These are phyloP conservation scores for Zaprionus lachaisei DNA, from an alignment of 1,140 invertebrate genomes.

Conservation along the genomic window DNA sequence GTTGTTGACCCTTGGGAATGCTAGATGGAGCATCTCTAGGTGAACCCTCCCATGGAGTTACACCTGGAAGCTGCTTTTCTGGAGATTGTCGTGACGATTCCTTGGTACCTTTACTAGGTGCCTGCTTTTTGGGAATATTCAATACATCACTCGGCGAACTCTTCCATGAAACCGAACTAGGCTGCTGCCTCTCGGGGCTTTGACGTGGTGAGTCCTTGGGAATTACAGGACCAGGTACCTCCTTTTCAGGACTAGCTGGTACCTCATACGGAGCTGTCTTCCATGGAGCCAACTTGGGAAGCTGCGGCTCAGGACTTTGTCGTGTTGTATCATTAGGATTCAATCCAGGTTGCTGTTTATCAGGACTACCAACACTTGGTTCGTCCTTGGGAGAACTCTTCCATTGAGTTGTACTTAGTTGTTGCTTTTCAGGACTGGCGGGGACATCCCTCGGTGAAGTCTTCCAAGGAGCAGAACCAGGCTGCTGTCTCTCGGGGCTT, in stretches of 20 bases:
- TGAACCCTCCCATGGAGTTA: background rate
- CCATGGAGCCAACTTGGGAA: background rate
- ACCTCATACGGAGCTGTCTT: background rate
- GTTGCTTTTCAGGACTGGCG: background rate
- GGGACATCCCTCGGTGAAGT: background rate
- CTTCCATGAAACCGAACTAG: background rate
- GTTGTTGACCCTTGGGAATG: background rate
- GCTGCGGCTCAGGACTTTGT: background rate
- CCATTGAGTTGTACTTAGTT: background rate
- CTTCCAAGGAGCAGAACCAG: background rate
- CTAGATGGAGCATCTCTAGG: background rate
- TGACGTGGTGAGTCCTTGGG: slow-evolving; percentile 15
- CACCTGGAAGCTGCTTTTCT: background rate
- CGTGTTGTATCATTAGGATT: background rate
- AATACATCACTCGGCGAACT: background rate
- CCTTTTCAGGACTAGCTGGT: background rate
- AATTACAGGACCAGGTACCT: background rate
- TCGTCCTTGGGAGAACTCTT: slow-evolving; percentile 3
- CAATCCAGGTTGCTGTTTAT: background rate
- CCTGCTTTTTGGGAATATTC: slow-evolving; percentile 13
- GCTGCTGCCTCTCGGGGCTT: slow-evolving; percentile 1
- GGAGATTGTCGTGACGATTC: slow-evolving; percentile 8
- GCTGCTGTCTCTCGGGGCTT: background rate
- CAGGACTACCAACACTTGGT: background rate
- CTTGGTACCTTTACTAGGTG: background rate